Base-by-base conservation (phyloP, 2,113 vertebrate species). In the Seriola rivoliana region DNA sequence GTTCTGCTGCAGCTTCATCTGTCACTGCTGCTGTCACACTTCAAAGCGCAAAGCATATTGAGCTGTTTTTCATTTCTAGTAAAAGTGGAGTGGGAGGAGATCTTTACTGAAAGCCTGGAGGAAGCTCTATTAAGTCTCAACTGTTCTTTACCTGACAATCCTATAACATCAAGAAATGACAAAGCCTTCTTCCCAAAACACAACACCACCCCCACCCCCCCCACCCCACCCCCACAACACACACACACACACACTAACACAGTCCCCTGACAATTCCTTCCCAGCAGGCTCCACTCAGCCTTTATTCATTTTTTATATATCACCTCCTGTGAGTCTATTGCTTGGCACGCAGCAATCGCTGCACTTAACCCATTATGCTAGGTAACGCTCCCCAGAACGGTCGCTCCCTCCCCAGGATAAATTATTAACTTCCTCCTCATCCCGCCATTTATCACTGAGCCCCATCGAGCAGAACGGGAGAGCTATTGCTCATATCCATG, bases 281-380 rank as follows among this genome's bases (percentile, higher is more conserved):
- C 90, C 93, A 92, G 93, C 88, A 92, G 92, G 87, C 80, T 81
- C 88, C 89, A 89, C 87, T 93, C 90, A 93, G 94, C 76, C 90
- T 94, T 94, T 91, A 95, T 95, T 94, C 87, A 95, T 92, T 93
- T 93, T 93, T 94, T 85, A 93, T 91, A 89, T 44, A 86, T 90
- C 87, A 86, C 91, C 88, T 89, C 88, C 86, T 87, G 85, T 58
- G 87, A 91, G 90, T 93, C 88, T 88, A 90, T 92, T 82, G 86
- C 91, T 88, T 78, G 34, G 87, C 89, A 86, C 85, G 64, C 88
- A 78, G 91, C 87, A 91, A 93, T 93, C 87, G 89, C 87, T 75
- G 91, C 94, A 93, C 94, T 95, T 95, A 95, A 95, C 95, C 94
- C 93, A 92, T 94, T 95, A 94, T 81, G 87, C 87, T 81, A 81